Percentiles rank a stretch among this genome's conserved stretches.
These are phyloP conservation scores for Cheilosia variabilis DNA, from an alignment of 2,888 invertebrate genomes.

Conservation along the genomic window DNA sequence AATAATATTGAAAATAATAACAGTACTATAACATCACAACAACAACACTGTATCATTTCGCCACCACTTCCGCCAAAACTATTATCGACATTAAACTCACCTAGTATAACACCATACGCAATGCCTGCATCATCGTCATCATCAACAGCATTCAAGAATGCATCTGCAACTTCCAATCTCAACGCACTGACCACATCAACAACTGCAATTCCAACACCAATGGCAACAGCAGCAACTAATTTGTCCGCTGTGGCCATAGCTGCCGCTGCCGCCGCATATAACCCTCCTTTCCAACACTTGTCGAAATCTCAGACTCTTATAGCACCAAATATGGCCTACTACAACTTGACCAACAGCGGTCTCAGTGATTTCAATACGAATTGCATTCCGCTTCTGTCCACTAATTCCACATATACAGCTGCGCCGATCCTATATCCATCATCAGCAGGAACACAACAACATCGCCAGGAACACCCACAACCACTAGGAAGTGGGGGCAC, in stretches of 20 bases:
- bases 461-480: constrained; percentile 77
- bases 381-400: constrained; percentile 81
- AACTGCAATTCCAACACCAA: constrained; percentile 80
- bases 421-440: constrained; percentile 69
- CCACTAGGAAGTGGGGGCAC: constrained; percentile 39
- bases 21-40: constrained; percentile 62
- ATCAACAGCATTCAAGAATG: constrained; percentile 62
- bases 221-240: constrained; percentile 72
- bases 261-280: constrained; percentile 41
- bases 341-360: constrained; percentile 46
- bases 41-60: constrained; percentile 60
- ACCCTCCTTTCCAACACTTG: constrained; percentile 76
- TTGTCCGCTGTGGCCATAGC: constrained; percentile 60
- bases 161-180: constrained; percentile 76
- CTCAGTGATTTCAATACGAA: constrained; percentile 80
- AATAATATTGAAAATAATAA: constrained; percentile 72
- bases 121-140: constrained; percentile 30
- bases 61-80: constrained; percentile 43
- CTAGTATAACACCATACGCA: constrained; percentile 48
- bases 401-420: constrained; percentile 70
- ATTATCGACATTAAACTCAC: constrained; percentile 49
- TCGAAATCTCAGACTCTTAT: constrained; percentile 77
- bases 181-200: constrained; percentile 80
- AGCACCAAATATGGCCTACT: constrained; percentile 74
- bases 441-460: constrained; percentile 75